phyloP scores from a whole-genome alignment of 2,797 vertebrate genomes.

The Tiaroga cobitis region DNA sequence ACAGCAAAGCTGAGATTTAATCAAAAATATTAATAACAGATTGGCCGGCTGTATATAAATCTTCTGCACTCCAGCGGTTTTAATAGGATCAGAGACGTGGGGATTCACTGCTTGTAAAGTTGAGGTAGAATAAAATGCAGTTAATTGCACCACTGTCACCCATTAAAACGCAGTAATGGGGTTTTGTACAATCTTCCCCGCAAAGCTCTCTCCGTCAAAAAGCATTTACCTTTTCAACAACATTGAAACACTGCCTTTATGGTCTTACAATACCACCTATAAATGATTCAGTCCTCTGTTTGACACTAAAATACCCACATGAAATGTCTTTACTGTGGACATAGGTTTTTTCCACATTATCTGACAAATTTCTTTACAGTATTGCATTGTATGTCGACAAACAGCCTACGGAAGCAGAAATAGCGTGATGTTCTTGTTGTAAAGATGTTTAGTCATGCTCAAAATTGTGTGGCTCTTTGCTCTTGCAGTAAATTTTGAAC shows the following conservation, averaged over 20 bases:
- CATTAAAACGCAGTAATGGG: slow-evolving; percentile 36
- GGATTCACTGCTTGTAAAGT: slow-evolving; percentile 45
- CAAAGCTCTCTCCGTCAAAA: slow-evolving; percentile 21
- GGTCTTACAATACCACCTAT: slow-evolving; percentile 44
- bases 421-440: neutral
- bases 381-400: neutral
- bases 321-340: slow-evolving; percentile 27
- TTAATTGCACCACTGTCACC: slow-evolving; percentile 46
- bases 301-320: slow-evolving; percentile 28
- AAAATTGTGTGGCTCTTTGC: neutral
- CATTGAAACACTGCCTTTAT: slow-evolving; percentile 49
- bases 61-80: slow-evolving; percentile 40
- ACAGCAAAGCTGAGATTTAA: slow-evolving; percentile 42
- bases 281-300: slow-evolving; percentile 46
- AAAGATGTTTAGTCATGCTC: slow-evolving; percentile 14
- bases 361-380: neutral
- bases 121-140: slow-evolving; percentile 38
- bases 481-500: neutral
- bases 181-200: slow-evolving; percentile 16
- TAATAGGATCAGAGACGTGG: slow-evolving; percentile 46
- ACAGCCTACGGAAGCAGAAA: neutral
- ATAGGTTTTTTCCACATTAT: neutral
- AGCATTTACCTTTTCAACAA: slow-evolving; percentile 35
- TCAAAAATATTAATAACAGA: slow-evolving; percentile 48
- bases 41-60: slow-evolving; percentile 35